Evolutionary conservation across 2,113 vertebrate species (phyloP), one percentile per base, ranked within the genome.

Genomic region (Centrocercus urophasianus): DNA sequence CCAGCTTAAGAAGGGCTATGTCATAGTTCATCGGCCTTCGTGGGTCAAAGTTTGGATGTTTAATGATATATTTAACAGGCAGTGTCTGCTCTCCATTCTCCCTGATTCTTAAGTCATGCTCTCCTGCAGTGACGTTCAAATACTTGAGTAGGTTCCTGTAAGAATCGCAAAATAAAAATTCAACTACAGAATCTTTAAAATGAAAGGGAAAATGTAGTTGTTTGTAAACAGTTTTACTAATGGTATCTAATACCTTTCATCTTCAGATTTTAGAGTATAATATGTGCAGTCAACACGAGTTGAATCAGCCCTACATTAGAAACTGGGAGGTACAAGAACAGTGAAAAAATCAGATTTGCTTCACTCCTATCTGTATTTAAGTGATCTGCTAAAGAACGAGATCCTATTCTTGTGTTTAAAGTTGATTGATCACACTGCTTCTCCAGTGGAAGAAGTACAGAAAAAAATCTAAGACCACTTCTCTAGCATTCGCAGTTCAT

Each of bases 21-120:
- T 98, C 99, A 59, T 98, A 98, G 93, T 97, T 98, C 98, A 98
- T 98, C 2, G 98, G 98, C 60, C 91, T 97, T 38, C 79, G 95
- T 10, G 60, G 94, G 64, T 97, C 98, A 97, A 98, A 99, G 61
- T 96, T 96, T n/a, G 99, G 98, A 38, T 99, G 99, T 86, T 97
- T 95, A 32, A 96, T 97, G 75, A 97, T 78, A 2, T 93, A 91
- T 90, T 98, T 97, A 83, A 98, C 95, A 17, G 82, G 52, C 32
- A 98, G 97, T 0, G 89, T 98, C 96, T 99, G 98, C 76, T 99
- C 98, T 21, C 93, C 97, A 28, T 52, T 87, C 43, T 99, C 98
- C 6, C 32, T 60, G 43, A 96, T 54, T 45, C 90, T 96, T 81
- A 97, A 96, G 88, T 99, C 97, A 36, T 98, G 96, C 54, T 99